Evolutionary conservation across 2,113 vertebrate species (phyloP).

Genomic region (Gallinago jamesoni): DNA sequence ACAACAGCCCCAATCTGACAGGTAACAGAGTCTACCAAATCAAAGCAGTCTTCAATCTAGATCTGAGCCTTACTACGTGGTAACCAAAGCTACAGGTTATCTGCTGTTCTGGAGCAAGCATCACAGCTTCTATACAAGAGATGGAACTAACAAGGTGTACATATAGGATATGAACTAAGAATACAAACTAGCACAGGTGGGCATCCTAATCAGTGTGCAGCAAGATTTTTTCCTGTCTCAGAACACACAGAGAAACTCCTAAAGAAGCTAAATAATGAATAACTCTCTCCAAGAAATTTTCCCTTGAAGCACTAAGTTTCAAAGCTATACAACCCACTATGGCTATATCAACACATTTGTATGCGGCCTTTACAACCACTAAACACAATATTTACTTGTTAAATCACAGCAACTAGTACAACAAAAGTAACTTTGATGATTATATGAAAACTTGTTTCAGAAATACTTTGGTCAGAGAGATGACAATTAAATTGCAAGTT

Average conservation of each 20-base stretch:
- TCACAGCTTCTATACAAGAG: background rate
- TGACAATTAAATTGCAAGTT: background rate
- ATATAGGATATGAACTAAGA: background rate
- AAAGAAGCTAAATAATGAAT: background rate
- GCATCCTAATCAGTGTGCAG: background rate
- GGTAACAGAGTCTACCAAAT: background rate
- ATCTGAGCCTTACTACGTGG: background rate
- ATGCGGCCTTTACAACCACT: background rate
- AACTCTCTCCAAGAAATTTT: background rate
- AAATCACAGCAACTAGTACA: background rate
- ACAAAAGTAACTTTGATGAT: background rate
- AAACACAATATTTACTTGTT: background rate
- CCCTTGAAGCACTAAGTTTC: background rate
- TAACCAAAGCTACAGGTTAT: background rate
- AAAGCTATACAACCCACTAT: background rate
- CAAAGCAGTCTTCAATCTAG: background rate
- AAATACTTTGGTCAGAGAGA: background rate
- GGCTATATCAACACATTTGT: background rate
- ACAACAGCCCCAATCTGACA: background rate
- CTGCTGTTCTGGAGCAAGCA: background rate
- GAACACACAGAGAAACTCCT: background rate
- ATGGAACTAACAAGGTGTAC: background rate
- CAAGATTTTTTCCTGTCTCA: background rate
- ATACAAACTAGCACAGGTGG: background rate
- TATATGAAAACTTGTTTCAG: background rate